Percentiles rank a stretch among this genome's conserved stretches.
These are phyloP conservation scores for Hippopotamyrus pictus DNA, from an alignment of 2,797 vertebrate genomes.

Conservation along the genomic window DNA sequence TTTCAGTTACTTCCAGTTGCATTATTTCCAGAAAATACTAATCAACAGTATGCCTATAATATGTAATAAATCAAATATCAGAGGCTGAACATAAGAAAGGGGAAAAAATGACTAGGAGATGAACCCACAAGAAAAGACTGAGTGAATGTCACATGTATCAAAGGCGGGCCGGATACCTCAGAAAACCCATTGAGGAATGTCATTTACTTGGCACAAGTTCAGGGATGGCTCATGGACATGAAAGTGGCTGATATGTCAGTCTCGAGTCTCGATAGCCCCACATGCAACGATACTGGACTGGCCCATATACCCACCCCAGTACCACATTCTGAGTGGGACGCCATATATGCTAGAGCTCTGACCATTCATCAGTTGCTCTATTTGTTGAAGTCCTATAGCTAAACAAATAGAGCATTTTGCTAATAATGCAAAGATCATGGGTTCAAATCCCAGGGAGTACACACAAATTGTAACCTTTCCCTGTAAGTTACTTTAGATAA, in stretches of 20 bases:
- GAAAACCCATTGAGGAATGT: neutral
- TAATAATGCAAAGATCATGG: neutral
- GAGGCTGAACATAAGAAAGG: neutral
- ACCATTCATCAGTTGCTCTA: neutral
- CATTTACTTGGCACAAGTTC: neutral
- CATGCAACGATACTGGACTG: conserved; percentile 34
- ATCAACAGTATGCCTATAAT: neutral
- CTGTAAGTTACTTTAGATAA: neutral
- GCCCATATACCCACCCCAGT: conserved; percentile 47
- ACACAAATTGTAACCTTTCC: neutral
- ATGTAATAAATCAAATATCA: neutral
- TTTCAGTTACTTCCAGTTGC: neutral
- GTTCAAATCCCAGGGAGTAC: neutral
- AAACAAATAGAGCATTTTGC: neutral
- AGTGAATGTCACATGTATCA: neutral
- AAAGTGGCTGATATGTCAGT: neutral
- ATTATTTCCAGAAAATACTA: neutral
- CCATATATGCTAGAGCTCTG: neutral
- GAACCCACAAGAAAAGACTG: neutral
- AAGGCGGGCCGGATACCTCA: neutral
- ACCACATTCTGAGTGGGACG: conserved; percentile 49
- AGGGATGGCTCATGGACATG: neutral
- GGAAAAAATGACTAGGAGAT: neutral
- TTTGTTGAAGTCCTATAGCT: neutral
- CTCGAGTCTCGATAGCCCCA: neutral